A percentile compares a stretch with the other conserved stretches of the same genome.
phyloP scores from a whole-genome alignment of 2,113 vertebrate species.

The Eublepharis macularius region DNA sequence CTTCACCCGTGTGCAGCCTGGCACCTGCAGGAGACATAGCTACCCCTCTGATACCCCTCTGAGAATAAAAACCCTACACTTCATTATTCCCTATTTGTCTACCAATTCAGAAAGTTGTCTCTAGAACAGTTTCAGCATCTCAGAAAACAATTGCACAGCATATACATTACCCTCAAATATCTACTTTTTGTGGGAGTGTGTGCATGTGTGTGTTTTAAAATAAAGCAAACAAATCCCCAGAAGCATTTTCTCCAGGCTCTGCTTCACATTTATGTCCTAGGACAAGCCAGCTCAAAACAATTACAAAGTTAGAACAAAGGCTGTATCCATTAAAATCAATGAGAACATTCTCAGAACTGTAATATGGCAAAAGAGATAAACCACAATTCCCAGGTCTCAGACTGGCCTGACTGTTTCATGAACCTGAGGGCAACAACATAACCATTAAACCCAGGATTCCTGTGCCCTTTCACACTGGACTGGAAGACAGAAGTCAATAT shows the following conservation, averaged over 20 bases:
- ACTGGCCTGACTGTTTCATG: not conserved
- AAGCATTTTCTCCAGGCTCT: constrained; percentile 12
- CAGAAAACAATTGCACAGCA: constrained; percentile 49
- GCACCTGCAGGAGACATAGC: no score
- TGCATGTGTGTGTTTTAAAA: constrained; percentile 28
- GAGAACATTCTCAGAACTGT: constrained; percentile 14
- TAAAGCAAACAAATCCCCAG: constrained; percentile 56
- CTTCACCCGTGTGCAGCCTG: no score
- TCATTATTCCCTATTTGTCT: constrained; percentile 53
- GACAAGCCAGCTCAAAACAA: not conserved
- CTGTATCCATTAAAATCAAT: not conserved
- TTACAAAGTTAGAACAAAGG: constrained; percentile 26
- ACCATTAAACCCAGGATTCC: not conserved
- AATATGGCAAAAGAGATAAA: not conserved
- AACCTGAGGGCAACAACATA: not conserved
- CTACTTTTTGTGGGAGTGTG: constrained; percentile 12
- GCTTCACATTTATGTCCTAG: not conserved
- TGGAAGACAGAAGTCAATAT: not conserved
- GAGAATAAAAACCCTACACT: constrained; percentile 38
- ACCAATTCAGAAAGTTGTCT: constrained; percentile 40
- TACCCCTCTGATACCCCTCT: not conserved
- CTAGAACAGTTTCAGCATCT: constrained; percentile 55
- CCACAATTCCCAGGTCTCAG: constrained; percentile 5
- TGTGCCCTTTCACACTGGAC: not conserved
- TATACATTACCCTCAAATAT: constrained; percentile 44